Base-by-base conservation (phyloP, 30 jellyfish, hydroid and myxozoan species). In the Turritopsis dohrnii region DNA sequence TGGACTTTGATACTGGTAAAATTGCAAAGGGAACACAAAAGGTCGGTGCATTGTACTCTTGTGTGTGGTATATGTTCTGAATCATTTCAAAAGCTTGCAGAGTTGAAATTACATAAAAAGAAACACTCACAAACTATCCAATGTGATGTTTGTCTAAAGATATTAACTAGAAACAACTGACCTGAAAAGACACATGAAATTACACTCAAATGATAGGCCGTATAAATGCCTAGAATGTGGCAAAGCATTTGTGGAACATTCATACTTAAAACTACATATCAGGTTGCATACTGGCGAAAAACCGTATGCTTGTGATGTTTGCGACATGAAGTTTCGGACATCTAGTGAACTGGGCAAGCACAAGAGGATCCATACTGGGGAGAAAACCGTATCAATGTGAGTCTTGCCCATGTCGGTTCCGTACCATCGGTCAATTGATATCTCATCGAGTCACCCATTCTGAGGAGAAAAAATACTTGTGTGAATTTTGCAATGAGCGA, bases 361-460 rank as follows among this genome's bases (percentile, higher is more conserved):
- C 30, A 69, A 69, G 30, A 23, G 77, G 28, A 69, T 69, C 9
- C 77, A 69, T 69, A 69, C 77, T 7, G 77, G 77, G 9, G 8
- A 69, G 30, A 66, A n/a, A 69, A 1, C 77, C 77, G 19, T 69
- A 69, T 27, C 77, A 69, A 19, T 69, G 77, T 69, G 30, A 69
- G 30, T 16, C 28, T 8, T 69, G 77, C 30, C 31, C 28, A 23
- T n/a, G 77, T n/a, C 28, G 30, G 77, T 69, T 69, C 30, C 77
- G 77, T n/a, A 69, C 77, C 30, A 27, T 69, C 8, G 77, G 77
- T n/a, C 77, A 69, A 27, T 21, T 69, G 30, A 69, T 69, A n/a
- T 69, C 77, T n/a, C 77, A 69, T 19, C 9, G 30, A 19, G 77
- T 27, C 28, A 69, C 30, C 9, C 77, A 69, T 69, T n/a, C 30